Percentiles rank a stretch among this genome's conserved stretches.
Conservation (phyloP, 2,888 invertebrate species). For the Machimus atricapillus region DNA sequence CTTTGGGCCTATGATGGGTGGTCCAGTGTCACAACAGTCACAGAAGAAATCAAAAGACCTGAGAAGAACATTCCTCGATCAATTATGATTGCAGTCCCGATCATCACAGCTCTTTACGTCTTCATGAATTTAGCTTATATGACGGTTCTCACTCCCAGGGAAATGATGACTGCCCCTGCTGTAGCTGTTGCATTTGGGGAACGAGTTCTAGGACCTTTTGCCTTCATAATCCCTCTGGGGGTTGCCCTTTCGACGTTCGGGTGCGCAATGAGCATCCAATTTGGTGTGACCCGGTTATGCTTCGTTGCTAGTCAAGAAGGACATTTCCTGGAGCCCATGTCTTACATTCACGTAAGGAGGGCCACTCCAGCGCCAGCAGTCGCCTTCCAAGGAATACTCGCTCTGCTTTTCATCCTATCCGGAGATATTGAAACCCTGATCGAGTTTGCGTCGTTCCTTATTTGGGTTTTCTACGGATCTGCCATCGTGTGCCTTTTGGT, state of each 20-base stretch:
- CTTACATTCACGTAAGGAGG: slow-evolving; percentile 76
- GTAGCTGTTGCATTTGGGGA: slow-evolving; percentile 81
- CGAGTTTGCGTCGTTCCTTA: slow-evolving; percentile 85
- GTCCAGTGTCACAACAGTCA: slow-evolving; percentile 78
- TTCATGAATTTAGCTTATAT: slow-evolving; percentile 89
- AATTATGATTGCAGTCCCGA: slow-evolving; percentile 80
- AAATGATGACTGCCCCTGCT: slow-evolving; percentile 77
- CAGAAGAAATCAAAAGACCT: slow-evolving; percentile 78
- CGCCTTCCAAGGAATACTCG: slow-evolving; percentile 74
- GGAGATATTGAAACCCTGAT: slow-evolving; percentile 80
- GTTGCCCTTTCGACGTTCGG: slow-evolving; percentile 82
- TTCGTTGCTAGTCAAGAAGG: slow-evolving; percentile 83
- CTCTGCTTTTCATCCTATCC: slow-evolving; percentile 73
- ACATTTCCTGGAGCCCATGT: slow-evolving; percentile 79
- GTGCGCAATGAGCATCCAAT: slow-evolving; percentile 79
- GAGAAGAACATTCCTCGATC: slow-evolving; percentile 80
- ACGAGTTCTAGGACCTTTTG: slow-evolving; percentile 70
- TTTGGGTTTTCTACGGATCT: slow-evolving; percentile 86
- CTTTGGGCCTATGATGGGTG: slow-evolving; percentile 92
- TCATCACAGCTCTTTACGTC: slow-evolving; percentile 80
- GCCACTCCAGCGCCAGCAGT: slow-evolving; percentile 84
- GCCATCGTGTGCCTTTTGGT: slow-evolving; percentile 82
- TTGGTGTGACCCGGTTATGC: slow-evolving; percentile 80
- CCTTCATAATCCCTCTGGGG: slow-evolving; percentile 76
- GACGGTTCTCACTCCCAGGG: slow-evolving; percentile 75